Percentiles rank a stretch among this genome's conserved stretches.
Evolutionary conservation across 2,888 invertebrate genomes (phyloP).

Genomic region (Yponomeuta plumbellus): DNA sequence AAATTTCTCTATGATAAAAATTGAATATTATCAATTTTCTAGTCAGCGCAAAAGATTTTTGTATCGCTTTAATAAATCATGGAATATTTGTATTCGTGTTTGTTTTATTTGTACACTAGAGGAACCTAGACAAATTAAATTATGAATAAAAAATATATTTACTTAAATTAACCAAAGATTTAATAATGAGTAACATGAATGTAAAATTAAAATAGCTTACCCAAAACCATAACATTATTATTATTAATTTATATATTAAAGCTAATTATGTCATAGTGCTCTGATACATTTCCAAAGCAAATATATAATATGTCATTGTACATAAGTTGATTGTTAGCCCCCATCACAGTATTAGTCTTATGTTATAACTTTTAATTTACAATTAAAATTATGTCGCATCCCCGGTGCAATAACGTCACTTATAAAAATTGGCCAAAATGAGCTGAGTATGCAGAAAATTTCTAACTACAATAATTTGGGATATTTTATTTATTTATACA

Average conservation of each 20-base stretch:
- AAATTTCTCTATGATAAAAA: neutral
- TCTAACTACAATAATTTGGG: too few species aligned
- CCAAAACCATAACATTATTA: neutral
- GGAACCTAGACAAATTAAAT: neutral
- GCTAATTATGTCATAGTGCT: neutral
- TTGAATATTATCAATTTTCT: conserved; percentile 58
- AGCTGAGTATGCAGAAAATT: too few species aligned
- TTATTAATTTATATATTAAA: neutral
- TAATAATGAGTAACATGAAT: neutral
- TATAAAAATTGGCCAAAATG: too few species aligned
- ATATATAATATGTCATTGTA: neutral
- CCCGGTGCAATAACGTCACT: too few species aligned
- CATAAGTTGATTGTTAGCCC: too few species aligned
- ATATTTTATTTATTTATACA: too few species aligned
- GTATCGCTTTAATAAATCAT: conserved; percentile 71
- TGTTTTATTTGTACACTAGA: conserved; percentile 16
- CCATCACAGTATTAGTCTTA: neutral
- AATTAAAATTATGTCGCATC: too few species aligned
- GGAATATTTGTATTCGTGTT: conserved; percentile 28
- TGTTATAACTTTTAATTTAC: neutral
- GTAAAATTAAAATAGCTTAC: neutral
- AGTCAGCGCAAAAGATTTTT: conserved; percentile 66
- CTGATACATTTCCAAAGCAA: neutral
- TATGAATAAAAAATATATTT: neutral
- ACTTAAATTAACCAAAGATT: neutral